phyloP scores from a whole-genome alignment of 2,888 invertebrate genomes.

The Deilephila elpenor region DNA sequence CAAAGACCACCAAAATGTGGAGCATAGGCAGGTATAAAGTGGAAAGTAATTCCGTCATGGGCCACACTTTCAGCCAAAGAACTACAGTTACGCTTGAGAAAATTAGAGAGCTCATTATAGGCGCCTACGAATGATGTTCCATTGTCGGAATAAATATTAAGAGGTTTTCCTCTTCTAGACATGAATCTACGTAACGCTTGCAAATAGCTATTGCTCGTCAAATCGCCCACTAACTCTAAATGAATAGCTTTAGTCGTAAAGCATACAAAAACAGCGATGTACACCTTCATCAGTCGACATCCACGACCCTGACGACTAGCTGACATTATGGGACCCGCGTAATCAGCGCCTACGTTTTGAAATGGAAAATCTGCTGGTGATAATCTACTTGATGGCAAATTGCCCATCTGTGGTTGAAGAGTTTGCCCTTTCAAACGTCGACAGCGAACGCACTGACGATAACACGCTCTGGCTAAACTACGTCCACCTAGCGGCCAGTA shows the following conservation, averaged over 20 bases:
- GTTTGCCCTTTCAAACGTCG: not conserved
- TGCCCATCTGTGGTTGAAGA: not conserved
- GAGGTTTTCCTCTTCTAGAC: slow-evolving; percentile 31
- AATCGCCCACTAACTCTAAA: slow-evolving; percentile 23
- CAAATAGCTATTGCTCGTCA: slow-evolving; percentile 21
- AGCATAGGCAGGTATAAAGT: slow-evolving; percentile 33
- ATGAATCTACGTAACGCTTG: not conserved
- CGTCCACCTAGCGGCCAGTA: slow-evolving; percentile 36
- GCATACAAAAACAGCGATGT: slow-evolving; percentile 20
- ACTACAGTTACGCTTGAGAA: not conserved
- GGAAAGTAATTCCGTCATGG: not conserved
- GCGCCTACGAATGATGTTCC: slow-evolving; percentile 44
- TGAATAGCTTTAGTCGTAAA: slow-evolving; percentile 19
- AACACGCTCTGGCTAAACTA: slow-evolving; percentile 38
- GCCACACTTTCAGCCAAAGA: not conserved
- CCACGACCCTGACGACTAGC: slow-evolving; percentile 5
- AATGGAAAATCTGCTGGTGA: not conserved
- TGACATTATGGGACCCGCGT: not conserved
- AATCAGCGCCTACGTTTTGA: not conserved
- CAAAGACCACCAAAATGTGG: slow-evolving; percentile 37
- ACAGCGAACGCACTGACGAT: slow-evolving; percentile 35
- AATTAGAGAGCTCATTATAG: slow-evolving; percentile 36
- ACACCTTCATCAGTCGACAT: slow-evolving; percentile 40
- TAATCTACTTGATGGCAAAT: slow-evolving; percentile 2
- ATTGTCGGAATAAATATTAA: slow-evolving; percentile 38